Percentiles rank a stretch among this genome's conserved stretches.
Evolutionary conservation across 2,797 vertebrate genomes (phyloP).

Genomic region (Chloroceryle inda): DNA sequence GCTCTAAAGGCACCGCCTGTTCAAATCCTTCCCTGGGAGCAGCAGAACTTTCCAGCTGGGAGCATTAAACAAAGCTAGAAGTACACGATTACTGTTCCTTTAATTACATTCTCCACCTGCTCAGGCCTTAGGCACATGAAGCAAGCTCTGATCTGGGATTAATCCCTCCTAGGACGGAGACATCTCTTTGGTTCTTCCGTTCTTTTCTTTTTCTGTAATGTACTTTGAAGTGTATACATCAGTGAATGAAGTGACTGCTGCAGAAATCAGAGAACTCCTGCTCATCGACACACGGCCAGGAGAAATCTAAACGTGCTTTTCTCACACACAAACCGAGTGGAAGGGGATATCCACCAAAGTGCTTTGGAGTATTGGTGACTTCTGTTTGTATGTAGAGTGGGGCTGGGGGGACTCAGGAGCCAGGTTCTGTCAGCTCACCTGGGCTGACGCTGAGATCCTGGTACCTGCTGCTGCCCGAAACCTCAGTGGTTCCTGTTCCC

Average conservation of each 20-base stretch:
- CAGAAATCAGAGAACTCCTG: neutral
- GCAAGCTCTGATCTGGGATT: neutral
- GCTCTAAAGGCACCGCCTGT: neutral
- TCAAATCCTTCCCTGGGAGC: neutral
- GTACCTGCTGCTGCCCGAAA: neutral
- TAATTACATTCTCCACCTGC: neutral
- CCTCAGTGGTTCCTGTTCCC: neutral
- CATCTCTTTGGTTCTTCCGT: neutral
- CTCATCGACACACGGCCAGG: neutral
- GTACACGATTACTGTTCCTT: rapidly evolving
- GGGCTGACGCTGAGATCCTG: neutral
- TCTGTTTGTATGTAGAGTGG: neutral
- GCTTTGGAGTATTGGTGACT: neutral
- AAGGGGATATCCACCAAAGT: rapidly evolving
- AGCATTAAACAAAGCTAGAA: neutral
- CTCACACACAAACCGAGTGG: neutral
- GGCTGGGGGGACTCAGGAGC: neutral
- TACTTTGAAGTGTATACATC: neutral
- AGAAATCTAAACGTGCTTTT: rapidly evolving
- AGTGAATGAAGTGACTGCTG: neutral
- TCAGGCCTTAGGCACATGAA: rapidly evolving
- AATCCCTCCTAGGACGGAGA: neutral
- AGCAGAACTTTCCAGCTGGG: neutral
- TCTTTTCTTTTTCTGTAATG: neutral
- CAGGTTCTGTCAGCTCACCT: neutral